phyloP scores from a whole-genome alignment of 1,140 invertebrate species.

The Chlorops oryzae region DNA sequence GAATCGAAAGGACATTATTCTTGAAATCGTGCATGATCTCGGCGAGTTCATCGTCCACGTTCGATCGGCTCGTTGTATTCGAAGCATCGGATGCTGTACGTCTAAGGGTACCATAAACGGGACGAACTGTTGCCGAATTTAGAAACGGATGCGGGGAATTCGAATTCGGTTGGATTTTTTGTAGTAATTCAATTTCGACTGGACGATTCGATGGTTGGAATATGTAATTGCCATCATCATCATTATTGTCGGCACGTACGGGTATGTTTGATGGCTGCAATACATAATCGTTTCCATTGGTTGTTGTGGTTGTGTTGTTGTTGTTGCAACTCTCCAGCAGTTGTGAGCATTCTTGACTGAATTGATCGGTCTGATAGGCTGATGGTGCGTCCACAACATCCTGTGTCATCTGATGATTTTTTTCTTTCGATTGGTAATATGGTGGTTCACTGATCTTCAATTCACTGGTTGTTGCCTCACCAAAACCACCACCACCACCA shows the following conservation, averaged over 20 bases:
- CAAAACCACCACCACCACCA: no score
- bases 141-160: constrained; percentile 15
- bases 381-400: constrained; percentile 33
- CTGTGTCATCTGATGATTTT: constrained; percentile 23
- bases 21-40: constrained; percentile 87
- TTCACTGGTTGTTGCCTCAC: constrained; percentile 42
- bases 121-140: constrained; percentile 17
- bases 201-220: constrained; percentile 57
- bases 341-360: constrained; percentile 46
- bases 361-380: constrained; percentile 33
- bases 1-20: constrained; percentile 78
- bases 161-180: not conserved
- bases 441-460: constrained; percentile 42
- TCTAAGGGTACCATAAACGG: constrained; percentile 34
- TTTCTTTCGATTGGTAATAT: constrained; percentile 44
- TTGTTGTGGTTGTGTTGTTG: no score
- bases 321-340: constrained; percentile 38
- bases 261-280: constrained; percentile 45
- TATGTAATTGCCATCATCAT: constrained; percentile 50
- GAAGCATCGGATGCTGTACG: constrained; percentile 30
- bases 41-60: constrained; percentile 67
- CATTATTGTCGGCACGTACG: constrained; percentile 5
- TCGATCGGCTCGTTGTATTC: constrained; percentile 38
- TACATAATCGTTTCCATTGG: constrained; percentile 41
- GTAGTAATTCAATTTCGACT: constrained; percentile 40